Percentiles rank a stretch among this genome's conserved stretches.
phyloP scores from a whole-genome alignment of 1,140 invertebrate species.

The Brachionus manjavacas region DNA sequence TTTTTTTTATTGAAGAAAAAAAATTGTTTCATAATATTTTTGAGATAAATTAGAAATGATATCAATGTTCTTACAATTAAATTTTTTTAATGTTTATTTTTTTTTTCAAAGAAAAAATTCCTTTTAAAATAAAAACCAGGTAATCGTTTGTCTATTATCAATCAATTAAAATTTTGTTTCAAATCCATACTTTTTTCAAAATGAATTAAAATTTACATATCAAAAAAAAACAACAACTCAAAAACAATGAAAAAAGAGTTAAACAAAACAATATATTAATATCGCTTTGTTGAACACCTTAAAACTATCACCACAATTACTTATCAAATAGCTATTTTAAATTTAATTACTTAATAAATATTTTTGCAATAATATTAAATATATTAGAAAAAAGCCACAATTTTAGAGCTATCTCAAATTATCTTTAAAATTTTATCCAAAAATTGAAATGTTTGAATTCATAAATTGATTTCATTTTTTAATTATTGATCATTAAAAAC shows the following conservation, averaged over 20 bases:
- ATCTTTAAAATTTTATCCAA: no score
- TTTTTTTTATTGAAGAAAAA: neutral
- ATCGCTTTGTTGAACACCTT: neutral
- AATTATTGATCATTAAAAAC: no score
- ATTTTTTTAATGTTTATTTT: neutral
- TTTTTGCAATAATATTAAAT: neutral
- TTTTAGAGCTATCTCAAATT: no score
- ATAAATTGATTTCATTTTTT: no score
- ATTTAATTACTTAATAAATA: neutral
- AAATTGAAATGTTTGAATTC: no score
- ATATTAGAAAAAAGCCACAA: no score
- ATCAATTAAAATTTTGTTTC: neutral
- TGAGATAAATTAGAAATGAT: slow-evolving; percentile 6
- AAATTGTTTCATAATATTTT: neutral
- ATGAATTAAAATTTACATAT: neutral
- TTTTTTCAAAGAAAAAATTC: neutral
- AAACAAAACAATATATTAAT: neutral
- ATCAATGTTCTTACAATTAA: neutral
- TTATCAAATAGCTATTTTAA: neutral
- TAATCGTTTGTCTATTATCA: neutral
- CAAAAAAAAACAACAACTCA: neutral
- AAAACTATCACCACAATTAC: neutral
- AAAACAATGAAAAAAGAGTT: neutral
- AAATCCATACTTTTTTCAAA: neutral
- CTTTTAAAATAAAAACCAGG: neutral